Evolutionary conservation across 2,888 invertebrate species (phyloP).

Genomic region (Muschampia plurimacula): DNA sequence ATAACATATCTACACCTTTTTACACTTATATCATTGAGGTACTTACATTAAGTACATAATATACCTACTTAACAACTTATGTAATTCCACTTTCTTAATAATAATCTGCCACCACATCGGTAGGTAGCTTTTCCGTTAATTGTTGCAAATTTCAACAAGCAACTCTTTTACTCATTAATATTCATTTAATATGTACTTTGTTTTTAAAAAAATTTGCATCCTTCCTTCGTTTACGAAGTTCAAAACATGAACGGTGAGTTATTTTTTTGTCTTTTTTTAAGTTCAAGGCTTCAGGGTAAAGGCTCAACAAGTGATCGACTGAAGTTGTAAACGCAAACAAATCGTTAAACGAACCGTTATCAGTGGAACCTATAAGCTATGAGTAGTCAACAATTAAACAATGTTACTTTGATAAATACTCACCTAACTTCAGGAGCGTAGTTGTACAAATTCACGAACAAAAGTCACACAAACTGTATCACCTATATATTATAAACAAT

Average conservation of each 20-base stretch:
- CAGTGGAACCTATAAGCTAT: slow-evolving; percentile 29
- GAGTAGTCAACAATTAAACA: neutral
- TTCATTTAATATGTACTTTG: neutral
- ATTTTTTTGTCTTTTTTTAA: slow-evolving; percentile 6
- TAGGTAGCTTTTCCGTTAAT: too few species aligned
- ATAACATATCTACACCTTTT: too few species aligned
- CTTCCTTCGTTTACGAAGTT: slow-evolving; percentile 4
- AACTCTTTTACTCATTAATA: too few species aligned
- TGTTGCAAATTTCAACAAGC: too few species aligned
- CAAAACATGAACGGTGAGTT: neutral
- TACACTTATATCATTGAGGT: too few species aligned
- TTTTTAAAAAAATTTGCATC: too few species aligned
- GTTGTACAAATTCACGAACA: slow-evolving; percentile 70
- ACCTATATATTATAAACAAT: slow-evolving; percentile 64
- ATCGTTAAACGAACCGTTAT: slow-evolving; percentile 33
- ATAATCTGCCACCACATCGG: too few species aligned
- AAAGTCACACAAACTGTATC: slow-evolving; percentile 58
- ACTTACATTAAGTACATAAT: too few species aligned
- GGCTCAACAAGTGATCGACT: slow-evolving; percentile 24
- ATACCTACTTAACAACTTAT: too few species aligned
- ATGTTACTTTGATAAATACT: slow-evolving; percentile 40
- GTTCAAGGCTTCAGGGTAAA: slow-evolving; percentile 31
- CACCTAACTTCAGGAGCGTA: slow-evolving; percentile 62
- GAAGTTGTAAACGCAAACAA: slow-evolving; percentile 10
- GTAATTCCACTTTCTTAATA: too few species aligned